These are phyloP conservation scores for Morelia viridis DNA, from an alignment of 2,797 vertebrate genomes.

Conservation along the genomic window DNA sequence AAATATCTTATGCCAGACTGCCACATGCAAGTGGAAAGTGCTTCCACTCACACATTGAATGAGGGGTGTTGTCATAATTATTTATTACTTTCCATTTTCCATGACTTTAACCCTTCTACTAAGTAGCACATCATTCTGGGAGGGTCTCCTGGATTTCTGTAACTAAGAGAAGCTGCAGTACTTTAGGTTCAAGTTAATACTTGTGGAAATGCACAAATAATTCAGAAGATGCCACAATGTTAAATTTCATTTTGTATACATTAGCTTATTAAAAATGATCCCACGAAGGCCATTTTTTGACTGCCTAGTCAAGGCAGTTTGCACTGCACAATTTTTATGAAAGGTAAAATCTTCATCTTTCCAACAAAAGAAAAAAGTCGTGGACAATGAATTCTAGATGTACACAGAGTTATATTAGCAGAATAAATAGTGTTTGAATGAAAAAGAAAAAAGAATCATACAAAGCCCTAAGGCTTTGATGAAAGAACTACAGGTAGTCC, in stretches of 20 bases:
- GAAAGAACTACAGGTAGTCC: slow-evolving; percentile 1
- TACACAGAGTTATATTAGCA: background rate
- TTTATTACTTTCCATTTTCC: background rate
- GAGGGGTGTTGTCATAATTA: background rate
- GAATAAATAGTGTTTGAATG: background rate
- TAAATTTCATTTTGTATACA: background rate
- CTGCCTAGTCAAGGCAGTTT: background rate
- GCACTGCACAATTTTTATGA: background rate
- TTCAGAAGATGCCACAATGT: background rate
- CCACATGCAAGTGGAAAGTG: background rate
- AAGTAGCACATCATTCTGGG: background rate
- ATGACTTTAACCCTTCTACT: background rate
- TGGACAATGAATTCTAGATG: background rate
- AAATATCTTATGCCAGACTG: background rate
- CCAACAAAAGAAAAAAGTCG: background rate
- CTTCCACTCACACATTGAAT: background rate
- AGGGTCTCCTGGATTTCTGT: background rate
- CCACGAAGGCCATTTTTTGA: background rate
- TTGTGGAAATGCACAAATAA: background rate
- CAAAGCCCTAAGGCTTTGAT: background rate
- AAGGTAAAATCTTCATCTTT: background rate
- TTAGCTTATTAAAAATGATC: background rate
- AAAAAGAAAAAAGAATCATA: background rate
- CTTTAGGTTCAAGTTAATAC: background rate
- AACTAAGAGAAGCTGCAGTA: background rate